Evolutionary conservation across 2,888 invertebrate species (phyloP), one percentile per base, ranked within the genome.

Genomic region (Erynnis tages): DNA sequence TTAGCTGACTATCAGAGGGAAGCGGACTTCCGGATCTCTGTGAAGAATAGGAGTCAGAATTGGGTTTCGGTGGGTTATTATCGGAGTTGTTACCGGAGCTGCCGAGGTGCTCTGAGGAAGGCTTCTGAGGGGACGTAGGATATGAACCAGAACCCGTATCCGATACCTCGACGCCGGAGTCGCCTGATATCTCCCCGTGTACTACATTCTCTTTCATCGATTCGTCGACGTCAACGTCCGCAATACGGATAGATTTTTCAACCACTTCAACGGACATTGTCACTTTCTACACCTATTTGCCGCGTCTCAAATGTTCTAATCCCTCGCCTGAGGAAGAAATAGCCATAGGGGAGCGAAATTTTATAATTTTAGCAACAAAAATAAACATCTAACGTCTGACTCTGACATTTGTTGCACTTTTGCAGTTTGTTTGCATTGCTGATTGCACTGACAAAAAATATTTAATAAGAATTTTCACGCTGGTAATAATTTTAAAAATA

Each of bases 381-480:
- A 82, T 78, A 81, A 82, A 80, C 77, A 79, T 74, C 59, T 59
- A 60, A 60, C 49, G 57, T 66, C 64, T 64, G 65, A 68, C 64
- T 21, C 14, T 37, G 46, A 37, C 46, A 32, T 35, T 46, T 46
- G 8, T 10, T 17, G n/a, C n/a, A n/a, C n/a, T n/a, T n/a, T n/a
- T n/a, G n/a, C n/a, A n/a, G n/a, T n/a, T n/a, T n/a, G n/a, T n/a
- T n/a, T n/a, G n/a, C n/a, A n/a, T n/a, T n/a, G n/a, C n/a, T n/a
- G n/a, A n/a, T n/a, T n/a, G n/a, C n/a, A n/a, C n/a, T n/a, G n/a
- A n/a, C n/a, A n/a, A n/a, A n/a, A n/a, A n/a, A n/a, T n/a, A n/a
- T n/a, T n/a, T n/a, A n/a, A n/a, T n/a, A n/a, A n/a, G n/a, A n/a
- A n/a, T n/a, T n/a, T n/a, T n/a, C n/a, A n/a, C n/a, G n/a, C n/a